phyloP scores from a whole-genome alignment of 2,888 invertebrate genomes.

The Eumerus sabulonum region DNA sequence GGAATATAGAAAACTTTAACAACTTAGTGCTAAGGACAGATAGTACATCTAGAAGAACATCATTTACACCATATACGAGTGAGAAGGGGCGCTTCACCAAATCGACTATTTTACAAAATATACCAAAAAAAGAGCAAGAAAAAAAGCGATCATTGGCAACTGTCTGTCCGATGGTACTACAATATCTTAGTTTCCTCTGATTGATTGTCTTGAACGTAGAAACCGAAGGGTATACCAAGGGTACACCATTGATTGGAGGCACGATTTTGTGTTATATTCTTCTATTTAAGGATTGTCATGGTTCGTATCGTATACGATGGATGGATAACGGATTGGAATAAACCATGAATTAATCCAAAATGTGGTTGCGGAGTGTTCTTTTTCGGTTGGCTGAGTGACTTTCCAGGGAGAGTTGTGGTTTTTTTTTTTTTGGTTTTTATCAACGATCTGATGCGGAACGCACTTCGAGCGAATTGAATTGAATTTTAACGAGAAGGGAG shows the following conservation, averaged over 20 bases:
- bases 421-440: background rate
- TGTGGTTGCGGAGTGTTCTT: constrained; percentile 12
- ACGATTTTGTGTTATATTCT: no score
- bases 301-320: no score
- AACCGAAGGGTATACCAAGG: no score
- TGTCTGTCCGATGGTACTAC: no score
- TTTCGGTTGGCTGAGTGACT: constrained; percentile 18
- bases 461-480: background rate
- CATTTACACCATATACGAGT: constrained; percentile 36
- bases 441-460: constrained; percentile 22
- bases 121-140: background rate
- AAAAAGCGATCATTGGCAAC: no score
- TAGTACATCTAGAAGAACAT: constrained; percentile 55
- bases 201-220: constrained; percentile 3
- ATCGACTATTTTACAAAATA: constrained; percentile 39
- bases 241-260: no score
- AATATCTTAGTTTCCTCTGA: background rate
- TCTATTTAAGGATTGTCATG: no score
- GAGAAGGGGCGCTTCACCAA: constrained; percentile 26
- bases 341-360: background rate
- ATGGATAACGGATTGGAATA: no score
- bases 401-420: background rate
- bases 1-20: constrained; percentile 64
- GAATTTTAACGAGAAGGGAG: constrained; percentile 4
- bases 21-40: constrained; percentile 60